phyloP scores from a whole-genome alignment of 2,797 vertebrate genomes.

The Jordanella pulchra region DNA sequence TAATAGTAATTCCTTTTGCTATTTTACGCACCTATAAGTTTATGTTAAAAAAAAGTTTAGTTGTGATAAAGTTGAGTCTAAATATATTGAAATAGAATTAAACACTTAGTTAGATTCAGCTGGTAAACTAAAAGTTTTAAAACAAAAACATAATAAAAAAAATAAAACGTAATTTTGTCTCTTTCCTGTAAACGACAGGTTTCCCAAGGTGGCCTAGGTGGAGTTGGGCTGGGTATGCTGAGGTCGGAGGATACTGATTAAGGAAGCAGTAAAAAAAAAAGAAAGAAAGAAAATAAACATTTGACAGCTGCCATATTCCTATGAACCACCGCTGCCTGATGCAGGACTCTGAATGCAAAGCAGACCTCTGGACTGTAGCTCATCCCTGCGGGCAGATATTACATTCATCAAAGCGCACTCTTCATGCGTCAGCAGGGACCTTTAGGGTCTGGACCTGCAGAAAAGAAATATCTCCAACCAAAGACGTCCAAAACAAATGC shows the following conservation, averaged over 20 bases:
- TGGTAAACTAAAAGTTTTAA: not conserved
- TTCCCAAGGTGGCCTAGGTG: not conserved
- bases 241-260: accelerated
- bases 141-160: not conserved
- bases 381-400: not conserved
- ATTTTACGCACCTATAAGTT: not conserved
- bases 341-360: not conserved
- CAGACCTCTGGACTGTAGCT: slow-evolving; percentile 1
- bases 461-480: not conserved
- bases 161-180: no score
- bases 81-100: not conserved
- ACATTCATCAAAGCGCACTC: slow-evolving; percentile 8
- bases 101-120: no score
- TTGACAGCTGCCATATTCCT: slow-evolving; percentile 49
- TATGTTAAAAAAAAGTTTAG: not conserved
- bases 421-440: slow-evolving; percentile 4
- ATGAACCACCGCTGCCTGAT: slow-evolving; percentile 21
- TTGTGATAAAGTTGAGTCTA: not conserved
- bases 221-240: not conserved
- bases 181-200: not conserved
- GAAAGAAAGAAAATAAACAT: slow-evolving; percentile 50
- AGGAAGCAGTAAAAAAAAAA: slow-evolving; percentile 1
- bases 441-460: slow-evolving; percentile 6
- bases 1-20: no score
- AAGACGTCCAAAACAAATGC: slow-evolving; percentile 22